These are phyloP conservation scores for Hyposoter dolosus DNA, from an alignment of 2,888 invertebrate genomes.

Conservation along the genomic window DNA sequence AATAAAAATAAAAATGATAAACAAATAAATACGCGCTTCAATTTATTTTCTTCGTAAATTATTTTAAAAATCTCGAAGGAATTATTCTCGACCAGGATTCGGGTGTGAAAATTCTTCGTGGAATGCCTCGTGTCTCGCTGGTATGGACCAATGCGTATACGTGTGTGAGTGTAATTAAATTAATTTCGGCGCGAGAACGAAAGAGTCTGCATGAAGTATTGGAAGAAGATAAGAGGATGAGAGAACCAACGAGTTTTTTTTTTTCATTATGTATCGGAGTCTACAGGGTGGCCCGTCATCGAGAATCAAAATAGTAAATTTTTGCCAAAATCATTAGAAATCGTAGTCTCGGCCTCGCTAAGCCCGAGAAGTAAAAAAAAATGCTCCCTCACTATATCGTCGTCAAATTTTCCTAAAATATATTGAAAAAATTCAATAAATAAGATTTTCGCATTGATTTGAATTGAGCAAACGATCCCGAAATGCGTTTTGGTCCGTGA, in stretches of 20 bases:
- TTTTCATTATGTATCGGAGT: constrained; percentile 5
- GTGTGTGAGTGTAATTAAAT: constrained; percentile 53
- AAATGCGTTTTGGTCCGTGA: not conserved
- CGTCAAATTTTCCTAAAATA: not conserved
- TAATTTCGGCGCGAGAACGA: constrained; percentile 32
- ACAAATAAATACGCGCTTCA: too few relatives aligned
- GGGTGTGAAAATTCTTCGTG: not conserved
- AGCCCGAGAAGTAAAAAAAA: not conserved
- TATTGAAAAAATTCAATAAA: not conserved
- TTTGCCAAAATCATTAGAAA: not conserved
- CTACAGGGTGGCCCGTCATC: constrained; percentile 1
- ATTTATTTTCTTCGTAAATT: not conserved
- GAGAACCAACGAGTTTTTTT: not conserved
- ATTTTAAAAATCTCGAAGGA: not conserved
- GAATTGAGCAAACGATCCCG: not conserved
- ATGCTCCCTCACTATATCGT: not conserved
- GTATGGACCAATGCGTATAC: constrained; percentile 30
- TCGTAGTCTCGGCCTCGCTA: not conserved
- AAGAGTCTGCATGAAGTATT: not conserved
- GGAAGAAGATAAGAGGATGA: constrained; percentile 17
- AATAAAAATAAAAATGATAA: not conserved
- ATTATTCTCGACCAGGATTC: not conserved
- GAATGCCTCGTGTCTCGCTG: not conserved
- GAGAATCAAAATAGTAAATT: not conserved
- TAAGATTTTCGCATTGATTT: not conserved